Base-by-base conservation (phyloP, 2,888 invertebrate species). In the Ptychoptera contaminata region DNA sequence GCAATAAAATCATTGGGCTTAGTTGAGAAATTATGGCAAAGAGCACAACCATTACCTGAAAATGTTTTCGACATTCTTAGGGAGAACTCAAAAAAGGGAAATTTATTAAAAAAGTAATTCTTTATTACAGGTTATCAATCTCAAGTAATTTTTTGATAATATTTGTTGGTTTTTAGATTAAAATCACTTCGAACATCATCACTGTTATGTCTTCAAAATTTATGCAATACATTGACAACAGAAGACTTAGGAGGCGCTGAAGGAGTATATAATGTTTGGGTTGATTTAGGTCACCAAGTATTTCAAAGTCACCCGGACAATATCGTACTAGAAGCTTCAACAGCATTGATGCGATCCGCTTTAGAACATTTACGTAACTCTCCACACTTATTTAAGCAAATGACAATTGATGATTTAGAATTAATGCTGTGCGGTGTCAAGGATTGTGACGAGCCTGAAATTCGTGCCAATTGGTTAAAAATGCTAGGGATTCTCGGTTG, bases 311-410 rank as follows among this genome's bases (percentile, higher is more conserved):
- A 60, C 15, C 64, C 68, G 40, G 71, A 74, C 52, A 53, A 63
- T 1, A 65, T 71, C 37, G 59, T 81, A 14, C 54, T 79, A 37
- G 84, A 83, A 57, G 78, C 83, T 1, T 73, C 77, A 2, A 81
- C 82, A 1, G 75, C 81, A 4, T 76, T 80, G 1, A 77, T 84
- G 78, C 71, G 83, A 52, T 79, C 82, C n/a, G 71, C 79, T 2
- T 62, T 82, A 37, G 77, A 79, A 55, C 77, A 77, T 63, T 68
- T 83, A 40, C 76, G 76, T 50, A 61, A 67, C 16, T 58, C 59
- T 2, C 60, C 64, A 39, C 60, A 62, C 5, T 61, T 73, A 37
- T 77, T 77, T 50, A 67, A 64, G 51, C 68, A 73, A 52, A 63
- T 77, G 54, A 70, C 71, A 7, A 54, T 72, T 42, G 63, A 65